These are phyloP conservation scores for Empidonax alnorum DNA, from an alignment of 2,113 vertebrate species.

Conservation along the genomic window DNA sequence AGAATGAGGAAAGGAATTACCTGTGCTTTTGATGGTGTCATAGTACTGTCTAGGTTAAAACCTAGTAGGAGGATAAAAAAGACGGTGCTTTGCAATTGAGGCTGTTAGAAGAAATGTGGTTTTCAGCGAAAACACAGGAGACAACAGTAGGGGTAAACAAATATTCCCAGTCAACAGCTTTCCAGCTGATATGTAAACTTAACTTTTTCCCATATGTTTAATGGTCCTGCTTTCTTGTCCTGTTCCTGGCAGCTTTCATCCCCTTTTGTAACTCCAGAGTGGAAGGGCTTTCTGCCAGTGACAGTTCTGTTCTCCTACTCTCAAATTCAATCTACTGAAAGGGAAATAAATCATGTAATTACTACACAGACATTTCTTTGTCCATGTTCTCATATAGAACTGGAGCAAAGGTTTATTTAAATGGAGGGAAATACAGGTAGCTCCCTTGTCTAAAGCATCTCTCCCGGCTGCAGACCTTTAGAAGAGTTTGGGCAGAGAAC, in stretches of 20 bases:
- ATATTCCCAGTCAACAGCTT: background rate
- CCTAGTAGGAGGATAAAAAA: background rate
- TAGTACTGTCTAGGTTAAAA: background rate
- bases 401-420: background rate
- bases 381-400: background rate
- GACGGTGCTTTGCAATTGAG: background rate
- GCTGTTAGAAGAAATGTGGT: background rate
- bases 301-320: background rate
- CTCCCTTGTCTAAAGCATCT: background rate
- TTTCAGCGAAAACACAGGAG: background rate
- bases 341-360: background rate
- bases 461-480: background rate
- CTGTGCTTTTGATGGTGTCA: background rate
- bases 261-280: background rate
- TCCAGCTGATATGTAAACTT: background rate
- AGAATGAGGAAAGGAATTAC: background rate
- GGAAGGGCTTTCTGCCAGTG: background rate
- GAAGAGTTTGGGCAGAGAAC: background rate
- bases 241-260: background rate
- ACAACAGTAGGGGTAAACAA: background rate
- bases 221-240: background rate
- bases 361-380: background rate
- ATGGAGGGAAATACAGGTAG: background rate
- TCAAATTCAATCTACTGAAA: background rate
- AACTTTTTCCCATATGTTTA: background rate